Conservation (phyloP, 2,888 invertebrate genomes). For the Tachina grossa region DNA sequence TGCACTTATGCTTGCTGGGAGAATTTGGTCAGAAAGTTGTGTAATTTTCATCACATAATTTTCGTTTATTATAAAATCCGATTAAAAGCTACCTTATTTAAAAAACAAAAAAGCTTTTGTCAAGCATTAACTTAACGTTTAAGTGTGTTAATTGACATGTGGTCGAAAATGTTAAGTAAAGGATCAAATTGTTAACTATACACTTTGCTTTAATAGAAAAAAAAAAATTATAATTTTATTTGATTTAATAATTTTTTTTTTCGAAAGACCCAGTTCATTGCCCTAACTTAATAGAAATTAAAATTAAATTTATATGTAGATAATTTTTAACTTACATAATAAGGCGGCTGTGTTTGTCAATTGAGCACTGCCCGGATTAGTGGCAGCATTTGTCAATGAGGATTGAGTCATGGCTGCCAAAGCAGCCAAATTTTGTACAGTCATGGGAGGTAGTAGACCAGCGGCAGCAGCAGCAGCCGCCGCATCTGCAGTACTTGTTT, state of each 20-base stretch:
- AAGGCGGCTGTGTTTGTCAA: slow-evolving; percentile 82
- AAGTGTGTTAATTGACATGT: slow-evolving; percentile 65
- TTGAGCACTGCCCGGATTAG: slow-evolving; percentile 81
- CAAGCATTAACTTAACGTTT: slow-evolving; percentile 62
- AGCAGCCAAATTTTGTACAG: slow-evolving; percentile 95
- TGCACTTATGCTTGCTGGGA: neutral
- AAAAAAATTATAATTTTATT: too few species aligned
- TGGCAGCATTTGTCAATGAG: slow-evolving; percentile 82
- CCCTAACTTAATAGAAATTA: neutral
- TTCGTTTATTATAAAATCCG: slow-evolving; percentile 56
- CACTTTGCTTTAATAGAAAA: too few species aligned
- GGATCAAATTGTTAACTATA: too few species aligned
- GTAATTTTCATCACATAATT: slow-evolving; percentile 57
- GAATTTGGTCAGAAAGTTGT: slow-evolving; percentile 14
- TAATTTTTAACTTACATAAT: slow-evolving; percentile 79
- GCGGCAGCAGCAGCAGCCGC: slow-evolving; percentile 82
- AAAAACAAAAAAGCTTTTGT: slow-evolving; percentile 12
- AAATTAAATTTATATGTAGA: too few species aligned
- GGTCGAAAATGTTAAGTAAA: slow-evolving; percentile 37
- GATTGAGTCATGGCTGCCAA: slow-evolving; percentile 86
- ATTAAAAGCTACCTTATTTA: slow-evolving; percentile 63
- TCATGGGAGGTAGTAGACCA: slow-evolving; percentile 89
- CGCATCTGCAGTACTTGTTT: slow-evolving; percentile 79
- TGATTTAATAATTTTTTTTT: too few species aligned
- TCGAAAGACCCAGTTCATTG: neutral